Conservation (phyloP, 1,140 invertebrate genomes). For the Alviniconcha marisindica region DNA sequence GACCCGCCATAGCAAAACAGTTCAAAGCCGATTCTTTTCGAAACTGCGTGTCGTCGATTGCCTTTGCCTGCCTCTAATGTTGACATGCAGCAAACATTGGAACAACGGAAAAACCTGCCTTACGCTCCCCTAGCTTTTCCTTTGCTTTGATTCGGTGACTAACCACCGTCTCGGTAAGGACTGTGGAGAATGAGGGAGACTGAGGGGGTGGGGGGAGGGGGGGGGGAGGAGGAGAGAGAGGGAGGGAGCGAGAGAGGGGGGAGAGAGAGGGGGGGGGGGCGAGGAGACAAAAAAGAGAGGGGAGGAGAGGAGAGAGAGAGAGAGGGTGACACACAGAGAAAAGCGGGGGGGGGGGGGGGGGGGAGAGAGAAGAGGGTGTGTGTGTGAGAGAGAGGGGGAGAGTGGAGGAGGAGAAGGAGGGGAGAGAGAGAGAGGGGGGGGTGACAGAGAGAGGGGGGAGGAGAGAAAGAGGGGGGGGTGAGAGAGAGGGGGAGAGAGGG, state of each 20-base stretch:
- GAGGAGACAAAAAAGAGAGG: neutral
- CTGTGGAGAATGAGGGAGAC: neutral
- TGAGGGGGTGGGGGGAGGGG: no score
- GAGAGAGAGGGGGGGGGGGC: neutral
- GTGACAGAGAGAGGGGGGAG: neutral
- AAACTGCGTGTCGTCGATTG: no score
- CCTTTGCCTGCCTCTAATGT: no score
- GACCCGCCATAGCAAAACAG: no score
- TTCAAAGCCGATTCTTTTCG: no score
- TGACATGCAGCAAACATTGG: no score
- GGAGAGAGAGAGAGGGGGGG: neutral
- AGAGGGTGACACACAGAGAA: neutral
- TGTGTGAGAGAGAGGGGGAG: neutral
- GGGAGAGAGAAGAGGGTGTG: neutral
- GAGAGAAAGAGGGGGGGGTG: neutral
- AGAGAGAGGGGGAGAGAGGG: conserved; percentile 21
- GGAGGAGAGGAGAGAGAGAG: neutral
- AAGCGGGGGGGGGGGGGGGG: neutral
- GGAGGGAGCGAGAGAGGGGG: no score
- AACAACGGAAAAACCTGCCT: no score
- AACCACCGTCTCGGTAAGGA: no score
- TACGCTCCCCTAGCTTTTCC: no score
- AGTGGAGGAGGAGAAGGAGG: neutral
- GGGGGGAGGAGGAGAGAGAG: no score
- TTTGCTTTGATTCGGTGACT: no score